Evolutionary conservation across 2,888 invertebrate species (phyloP).

Genomic region (Acanthosepion esculentum): DNA sequence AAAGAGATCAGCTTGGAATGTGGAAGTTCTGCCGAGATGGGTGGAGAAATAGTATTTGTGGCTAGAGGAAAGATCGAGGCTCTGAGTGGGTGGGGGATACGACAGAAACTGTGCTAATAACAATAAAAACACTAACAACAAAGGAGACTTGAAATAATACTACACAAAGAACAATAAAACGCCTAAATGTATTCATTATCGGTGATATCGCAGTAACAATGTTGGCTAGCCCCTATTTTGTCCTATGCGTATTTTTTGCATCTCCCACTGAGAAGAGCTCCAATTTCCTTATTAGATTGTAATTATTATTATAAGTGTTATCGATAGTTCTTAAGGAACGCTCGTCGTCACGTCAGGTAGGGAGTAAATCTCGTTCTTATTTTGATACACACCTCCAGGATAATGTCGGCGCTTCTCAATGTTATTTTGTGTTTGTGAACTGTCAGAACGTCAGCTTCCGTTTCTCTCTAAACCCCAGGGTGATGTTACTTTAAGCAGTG

Average conservation of each 20-base stretch:
- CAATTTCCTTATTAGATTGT: slow-evolving; percentile 21
- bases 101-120: slow-evolving; percentile 9
- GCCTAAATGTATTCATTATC: slow-evolving; percentile 33
- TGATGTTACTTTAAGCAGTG: too few species aligned
- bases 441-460: too few species aligned
- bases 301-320: slow-evolving; percentile 33
- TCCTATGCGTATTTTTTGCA: background rate
- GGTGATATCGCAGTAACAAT: slow-evolving; percentile 4
- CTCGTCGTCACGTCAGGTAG: background rate
- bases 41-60: background rate
- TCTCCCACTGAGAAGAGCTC: background rate
- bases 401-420: background rate
- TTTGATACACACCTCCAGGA: background rate
- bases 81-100: background rate
- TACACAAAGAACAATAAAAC: background rate
- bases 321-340: background rate
- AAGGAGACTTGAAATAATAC: background rate
- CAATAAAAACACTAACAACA: slow-evolving; percentile 20
- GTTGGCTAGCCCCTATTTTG: background rate
- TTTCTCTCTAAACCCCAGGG: too few species aligned
- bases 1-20: background rate
- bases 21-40: background rate
- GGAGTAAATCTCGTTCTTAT: background rate
- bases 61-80: slow-evolving; percentile 4
- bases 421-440: too few species aligned